A percentile compares a stretch with the other conserved stretches of the same genome.
These are phyloP conservation scores for Heteractis magnifica DNA, from an alignment of 92 coral and sea anemone genomes.

Conservation along the genomic window DNA sequence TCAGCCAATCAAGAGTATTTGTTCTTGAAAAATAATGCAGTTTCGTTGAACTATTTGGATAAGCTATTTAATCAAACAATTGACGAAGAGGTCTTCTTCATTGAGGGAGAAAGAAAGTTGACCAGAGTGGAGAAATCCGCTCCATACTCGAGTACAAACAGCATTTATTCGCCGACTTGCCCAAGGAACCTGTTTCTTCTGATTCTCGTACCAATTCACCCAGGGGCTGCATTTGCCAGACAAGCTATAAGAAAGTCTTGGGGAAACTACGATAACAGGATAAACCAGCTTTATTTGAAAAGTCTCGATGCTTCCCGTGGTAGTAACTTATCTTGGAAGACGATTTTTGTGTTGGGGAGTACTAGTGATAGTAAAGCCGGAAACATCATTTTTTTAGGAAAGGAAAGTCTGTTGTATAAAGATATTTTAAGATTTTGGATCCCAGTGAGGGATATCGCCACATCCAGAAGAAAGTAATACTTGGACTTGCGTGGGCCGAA, in stretches of 20 bases:
- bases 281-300: not conserved
- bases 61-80: not conserved
- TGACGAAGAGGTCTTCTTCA: not conserved
- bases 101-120: not conserved
- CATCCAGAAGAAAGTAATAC: not conserved
- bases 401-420: not conserved
- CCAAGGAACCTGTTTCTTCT: not conserved
- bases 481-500: not conserved
- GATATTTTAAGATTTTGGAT: not conserved
- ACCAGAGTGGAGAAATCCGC: not conserved
- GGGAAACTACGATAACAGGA: not conserved
- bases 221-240: not conserved
- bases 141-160: not conserved
- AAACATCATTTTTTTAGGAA: not conserved
- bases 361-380: not conserved
- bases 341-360: not conserved
- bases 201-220: not conserved
- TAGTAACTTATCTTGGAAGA: not conserved
- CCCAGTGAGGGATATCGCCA: not conserved
- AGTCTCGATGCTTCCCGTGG: not conserved
- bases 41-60: not conserved
- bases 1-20: not conserved
- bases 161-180: not conserved
- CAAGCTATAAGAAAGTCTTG: slow-evolving; percentile 1
- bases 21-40: not conserved